A percentile compares a stretch with the other conserved stretches of the same genome.
phyloP scores from a whole-genome alignment of 2,797 vertebrate species.

The Syngnathus rostellatus region DNA sequence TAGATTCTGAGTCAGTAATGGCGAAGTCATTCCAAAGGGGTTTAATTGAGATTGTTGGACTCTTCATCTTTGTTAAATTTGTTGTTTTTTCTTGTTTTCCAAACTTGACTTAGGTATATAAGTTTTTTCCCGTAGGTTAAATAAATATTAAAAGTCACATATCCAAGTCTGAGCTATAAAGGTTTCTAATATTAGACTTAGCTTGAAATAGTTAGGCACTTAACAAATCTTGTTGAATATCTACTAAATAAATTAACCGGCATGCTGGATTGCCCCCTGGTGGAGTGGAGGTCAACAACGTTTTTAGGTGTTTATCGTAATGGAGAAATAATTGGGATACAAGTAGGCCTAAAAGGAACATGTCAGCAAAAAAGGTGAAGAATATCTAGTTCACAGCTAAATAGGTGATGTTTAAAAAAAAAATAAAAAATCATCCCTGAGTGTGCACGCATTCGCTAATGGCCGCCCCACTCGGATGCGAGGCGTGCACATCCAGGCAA shows the following conservation, averaged over 20 bases:
- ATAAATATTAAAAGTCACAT: neutral
- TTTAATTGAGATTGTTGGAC: no score
- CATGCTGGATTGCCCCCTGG: neutral
- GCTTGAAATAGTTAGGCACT: neutral
- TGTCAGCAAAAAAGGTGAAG: neutral
- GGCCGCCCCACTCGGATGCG: neutral
- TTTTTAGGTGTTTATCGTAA: neutral
- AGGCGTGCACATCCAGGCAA: conserved; percentile 1
- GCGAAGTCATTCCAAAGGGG: no score
- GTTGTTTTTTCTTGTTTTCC: neutral
- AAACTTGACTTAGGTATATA: neutral
- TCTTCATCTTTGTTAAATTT: neutral
- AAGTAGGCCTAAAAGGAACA: neutral
- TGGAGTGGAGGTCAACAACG: neutral
- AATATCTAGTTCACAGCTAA: neutral
- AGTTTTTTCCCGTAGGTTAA: neutral
- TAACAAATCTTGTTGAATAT: neutral
- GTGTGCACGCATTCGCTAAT: neutral
- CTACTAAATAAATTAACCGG: neutral
- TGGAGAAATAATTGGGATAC: neutral
- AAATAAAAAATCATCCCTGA: neutral
- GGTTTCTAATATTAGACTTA: neutral
- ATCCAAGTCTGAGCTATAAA: neutral
- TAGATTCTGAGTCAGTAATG: neutral
- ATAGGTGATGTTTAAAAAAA: conserved; percentile 1